Base-by-base conservation (phyloP, 2,113 vertebrate species). In the Illadopsis cleaveri region DNA sequence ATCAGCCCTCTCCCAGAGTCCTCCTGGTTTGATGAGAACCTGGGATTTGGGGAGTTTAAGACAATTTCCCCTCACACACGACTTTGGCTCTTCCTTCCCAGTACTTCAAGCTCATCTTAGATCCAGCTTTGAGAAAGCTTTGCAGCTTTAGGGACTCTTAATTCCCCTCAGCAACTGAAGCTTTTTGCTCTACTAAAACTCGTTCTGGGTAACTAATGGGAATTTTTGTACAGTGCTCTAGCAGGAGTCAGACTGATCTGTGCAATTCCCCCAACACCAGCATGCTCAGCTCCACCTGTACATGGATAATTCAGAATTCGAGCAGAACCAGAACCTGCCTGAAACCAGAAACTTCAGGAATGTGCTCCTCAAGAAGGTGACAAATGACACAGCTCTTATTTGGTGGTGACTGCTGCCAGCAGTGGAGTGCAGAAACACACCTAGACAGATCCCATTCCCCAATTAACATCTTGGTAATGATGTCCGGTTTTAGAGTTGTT, bases 231-330 rank as follows among this genome's bases (percentile, higher is more conserved):
- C 2, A 1, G 13, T 37, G 51, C 27, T 83, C 5, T 3, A 31
- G 40, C 64, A 44, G 30, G 79, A 90, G 15, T 68, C 56, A 48
- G 12, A 42, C 30, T 4, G 45, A 37, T 66, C 21, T 47, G 23
- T 33, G 68, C 33, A 1, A 48, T 40, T 23, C 38, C 50, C 47
- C 40, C 65, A 54, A 2, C 19, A 9, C 11, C 72, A 47, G 42
- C 71, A 80, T 0, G 0, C 40, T 50, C 83, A 45, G 54, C 19
- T 57, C 61, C 28, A 37, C 45, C n/a, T 35, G 30, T 2, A 13
- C 48, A 1, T 0, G 1, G 37, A 12, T 37, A 45, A 79, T 35
- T 80, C 37, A 76, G 25, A 40, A 33, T 42, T 61, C 33, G 73
- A 65, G 50, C 82, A 80, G 51, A 83, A 60, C 15, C 79, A 77